Percentiles rank a stretch among this genome's conserved stretches.
Evolutionary conservation across 2,113 vertebrate genomes (phyloP).

Genomic region (Grallaria varia): DNA sequence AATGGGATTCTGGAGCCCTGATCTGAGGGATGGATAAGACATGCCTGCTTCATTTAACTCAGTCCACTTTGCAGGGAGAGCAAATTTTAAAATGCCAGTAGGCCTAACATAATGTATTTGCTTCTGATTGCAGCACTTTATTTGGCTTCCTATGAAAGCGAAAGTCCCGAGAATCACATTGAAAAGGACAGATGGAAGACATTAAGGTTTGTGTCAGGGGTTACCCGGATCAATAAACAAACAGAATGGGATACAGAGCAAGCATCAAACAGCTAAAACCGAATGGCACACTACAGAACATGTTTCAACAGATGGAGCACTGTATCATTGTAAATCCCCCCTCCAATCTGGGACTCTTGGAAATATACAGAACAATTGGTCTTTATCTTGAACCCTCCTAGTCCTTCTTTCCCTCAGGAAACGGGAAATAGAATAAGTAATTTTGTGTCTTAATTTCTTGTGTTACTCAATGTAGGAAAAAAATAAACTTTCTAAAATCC

Average conservation of each 20-base stretch:
- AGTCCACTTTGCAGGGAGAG: background rate
- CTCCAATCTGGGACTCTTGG: background rate
- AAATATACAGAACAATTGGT: background rate
- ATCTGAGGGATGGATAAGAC: background rate
- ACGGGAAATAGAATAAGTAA: background rate
- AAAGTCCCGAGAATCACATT: conserved; percentile 91
- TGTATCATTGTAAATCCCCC: background rate
- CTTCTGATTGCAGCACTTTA: conserved; percentile 81
- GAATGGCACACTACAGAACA: background rate
- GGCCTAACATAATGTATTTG: background rate
- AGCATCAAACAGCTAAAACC: background rate
- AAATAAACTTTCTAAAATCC: background rate
- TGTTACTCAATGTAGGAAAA: background rate
- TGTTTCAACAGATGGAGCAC: conserved; percentile 25
- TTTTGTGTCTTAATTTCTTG: background rate
- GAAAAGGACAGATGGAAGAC: conserved; percentile 97
- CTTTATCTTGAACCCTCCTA: background rate
- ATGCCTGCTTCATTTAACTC: background rate
- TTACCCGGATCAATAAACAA: background rate
- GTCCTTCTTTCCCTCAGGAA: background rate
- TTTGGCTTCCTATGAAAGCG: conserved; percentile 92
- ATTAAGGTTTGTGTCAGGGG: conserved; percentile 83
- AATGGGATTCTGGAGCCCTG: background rate
- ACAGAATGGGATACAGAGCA: background rate
- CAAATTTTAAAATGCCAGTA: background rate